These are phyloP conservation scores for Motacilla alba DNA, from an alignment of 2,113 vertebrate genomes.

Conservation along the genomic window DNA sequence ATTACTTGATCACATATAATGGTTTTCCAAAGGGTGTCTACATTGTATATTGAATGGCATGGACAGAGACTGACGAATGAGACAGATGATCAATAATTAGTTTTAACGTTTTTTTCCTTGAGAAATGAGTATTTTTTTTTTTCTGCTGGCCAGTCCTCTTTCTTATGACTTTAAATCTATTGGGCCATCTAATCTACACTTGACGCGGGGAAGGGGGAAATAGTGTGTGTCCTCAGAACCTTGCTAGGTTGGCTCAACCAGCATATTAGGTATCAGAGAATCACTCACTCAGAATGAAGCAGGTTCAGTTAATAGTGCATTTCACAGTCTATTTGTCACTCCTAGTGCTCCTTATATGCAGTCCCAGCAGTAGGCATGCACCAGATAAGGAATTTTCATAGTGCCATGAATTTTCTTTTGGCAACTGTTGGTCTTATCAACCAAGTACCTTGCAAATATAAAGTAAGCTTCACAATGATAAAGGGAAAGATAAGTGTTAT, in stretches of 20 bases:
- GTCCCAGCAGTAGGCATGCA: not conserved
- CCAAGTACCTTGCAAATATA: not conserved
- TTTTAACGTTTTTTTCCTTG: not conserved
- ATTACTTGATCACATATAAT: not conserved
- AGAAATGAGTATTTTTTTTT: not conserved
- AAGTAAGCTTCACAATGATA: not conserved
- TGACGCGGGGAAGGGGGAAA: fast-evolving
- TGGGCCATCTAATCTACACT: not conserved
- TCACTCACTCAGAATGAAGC: not conserved
- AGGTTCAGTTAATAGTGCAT: not conserved
- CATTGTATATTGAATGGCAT: not conserved
- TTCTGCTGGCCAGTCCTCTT: not conserved
- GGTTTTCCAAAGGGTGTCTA: not conserved
- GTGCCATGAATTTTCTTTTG: not conserved
- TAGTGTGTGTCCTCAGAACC: not conserved
- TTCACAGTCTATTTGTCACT: not conserved
- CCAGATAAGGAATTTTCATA: not conserved
- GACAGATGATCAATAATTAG: not conserved
- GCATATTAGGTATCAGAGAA: not conserved
- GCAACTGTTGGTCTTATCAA: not conserved
- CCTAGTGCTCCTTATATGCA: not conserved
- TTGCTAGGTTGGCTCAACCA: not conserved
- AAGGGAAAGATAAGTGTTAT: not conserved
- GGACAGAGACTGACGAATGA: not conserved
- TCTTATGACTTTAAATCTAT: not conserved